These are phyloP conservation scores for Leptinotarsa texana DNA, from an alignment of 1,140 invertebrate genomes.

Conservation along the genomic window DNA sequence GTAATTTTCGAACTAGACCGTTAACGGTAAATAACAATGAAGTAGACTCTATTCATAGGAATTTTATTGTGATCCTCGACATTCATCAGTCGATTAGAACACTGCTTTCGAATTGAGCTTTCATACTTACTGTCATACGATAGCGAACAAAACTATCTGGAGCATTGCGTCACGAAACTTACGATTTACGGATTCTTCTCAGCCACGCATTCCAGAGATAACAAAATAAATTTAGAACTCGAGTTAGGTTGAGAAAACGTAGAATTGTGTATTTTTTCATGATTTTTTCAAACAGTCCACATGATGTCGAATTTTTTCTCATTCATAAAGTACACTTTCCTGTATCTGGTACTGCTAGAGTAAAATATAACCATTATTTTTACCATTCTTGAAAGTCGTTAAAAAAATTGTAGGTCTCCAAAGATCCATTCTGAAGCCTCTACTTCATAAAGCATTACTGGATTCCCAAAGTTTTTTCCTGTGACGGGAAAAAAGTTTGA, in stretches of 20 bases:
- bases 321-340: no score
- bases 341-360: no score
- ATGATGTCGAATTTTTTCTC: no score
- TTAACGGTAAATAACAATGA: background rate
- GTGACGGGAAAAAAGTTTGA: no score
- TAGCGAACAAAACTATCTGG: background rate
- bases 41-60: constrained; percentile 18
- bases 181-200: background rate
- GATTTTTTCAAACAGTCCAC: background rate
- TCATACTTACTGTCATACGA: background rate
- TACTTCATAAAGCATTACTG: no score
- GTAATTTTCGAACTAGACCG: constrained; percentile 9
- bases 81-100: background rate
- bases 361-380: no score
- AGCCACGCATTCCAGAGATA: background rate
- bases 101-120: no score
- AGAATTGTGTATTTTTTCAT: background rate
- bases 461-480: no score
- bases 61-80: constrained; percentile 16
- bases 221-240: constrained; percentile 8
- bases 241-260: background rate
- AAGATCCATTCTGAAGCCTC: no score
- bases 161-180: background rate
- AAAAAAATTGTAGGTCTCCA: no score
- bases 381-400: no score